phyloP scores from a whole-genome alignment of 2,113 vertebrate genomes.

The Hassar affinis region DNA sequence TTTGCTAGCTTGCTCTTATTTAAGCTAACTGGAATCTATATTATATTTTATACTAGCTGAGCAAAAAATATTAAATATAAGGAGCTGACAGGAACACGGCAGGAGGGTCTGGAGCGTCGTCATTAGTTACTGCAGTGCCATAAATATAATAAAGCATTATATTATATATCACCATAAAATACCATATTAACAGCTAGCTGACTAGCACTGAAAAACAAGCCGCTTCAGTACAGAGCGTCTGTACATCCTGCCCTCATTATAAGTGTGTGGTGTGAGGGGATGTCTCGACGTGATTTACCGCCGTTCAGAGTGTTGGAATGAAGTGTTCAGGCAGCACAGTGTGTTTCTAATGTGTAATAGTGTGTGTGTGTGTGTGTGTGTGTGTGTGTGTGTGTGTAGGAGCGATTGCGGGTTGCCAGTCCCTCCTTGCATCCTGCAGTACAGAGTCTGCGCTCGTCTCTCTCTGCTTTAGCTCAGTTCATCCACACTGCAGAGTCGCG shows the following conservation, averaged over 20 bases:
- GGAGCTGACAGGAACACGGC: no score
- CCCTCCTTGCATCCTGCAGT: conserved; percentile 57
- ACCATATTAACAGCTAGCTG: no score
- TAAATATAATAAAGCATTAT: no score
- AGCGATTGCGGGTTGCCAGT: conserved; percentile 45
- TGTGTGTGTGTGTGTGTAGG: conserved; percentile 37
- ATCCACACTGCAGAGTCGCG: conserved; percentile 45
- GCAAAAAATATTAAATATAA: no score
- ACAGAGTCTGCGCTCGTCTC: conserved; percentile 39
- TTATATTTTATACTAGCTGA: not conserved
- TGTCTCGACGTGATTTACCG: no score
- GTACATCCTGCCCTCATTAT: no score
- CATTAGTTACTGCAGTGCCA: no score
- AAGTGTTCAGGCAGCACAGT: not conserved
- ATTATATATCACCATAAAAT: no score
- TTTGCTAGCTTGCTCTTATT: not conserved
- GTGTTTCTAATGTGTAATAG: not conserved
- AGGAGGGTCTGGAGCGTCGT: no score
- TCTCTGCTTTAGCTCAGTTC: conserved; percentile 65
- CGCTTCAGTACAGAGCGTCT: no score
- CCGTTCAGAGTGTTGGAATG: conserved; percentile 16
- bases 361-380: conserved; percentile 9
- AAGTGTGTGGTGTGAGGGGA: no score
- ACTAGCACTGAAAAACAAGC: no score
- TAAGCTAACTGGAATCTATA: not conserved